Evolutionary conservation across 2,113 vertebrate genomes (phyloP).

Genomic region (Ceratotherium simum): DNA sequence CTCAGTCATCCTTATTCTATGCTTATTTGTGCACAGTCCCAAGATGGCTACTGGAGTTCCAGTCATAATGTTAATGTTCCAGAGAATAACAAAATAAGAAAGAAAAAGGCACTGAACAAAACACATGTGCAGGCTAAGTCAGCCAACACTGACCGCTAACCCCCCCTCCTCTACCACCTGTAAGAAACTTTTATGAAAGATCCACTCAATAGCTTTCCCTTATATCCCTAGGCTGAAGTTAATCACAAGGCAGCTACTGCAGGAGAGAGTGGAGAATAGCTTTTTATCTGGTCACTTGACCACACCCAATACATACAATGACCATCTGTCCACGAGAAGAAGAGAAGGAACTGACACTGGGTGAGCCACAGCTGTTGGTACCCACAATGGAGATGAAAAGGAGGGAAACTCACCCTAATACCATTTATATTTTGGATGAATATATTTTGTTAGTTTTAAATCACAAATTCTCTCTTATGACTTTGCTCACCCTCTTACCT

Average conservation of each 20-base stretch:
- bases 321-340: not conserved
- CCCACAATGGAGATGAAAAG: not conserved
- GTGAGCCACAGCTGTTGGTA: not conserved
- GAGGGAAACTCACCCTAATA: not conserved
- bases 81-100: not conserved
- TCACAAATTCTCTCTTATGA: not conserved
- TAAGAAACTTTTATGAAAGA: not conserved
- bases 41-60: not conserved
- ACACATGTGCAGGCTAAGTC: not conserved
- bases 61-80: not conserved
- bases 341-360: not conserved
- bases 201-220: not conserved
- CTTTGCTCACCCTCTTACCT: not conserved
- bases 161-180: not conserved
- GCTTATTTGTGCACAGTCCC: not conserved
- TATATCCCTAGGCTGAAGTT: not conserved
- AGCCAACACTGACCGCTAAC: not conserved
- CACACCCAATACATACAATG: not conserved
- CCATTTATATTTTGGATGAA: not conserved
- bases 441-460: not conserved
- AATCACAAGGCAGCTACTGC: not conserved
- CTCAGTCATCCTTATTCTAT: not conserved
- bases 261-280: not conserved
- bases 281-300: not conserved
- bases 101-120: not conserved